phyloP scores from a whole-genome alignment of 2,888 invertebrate species.

The Drosophila recens region DNA sequence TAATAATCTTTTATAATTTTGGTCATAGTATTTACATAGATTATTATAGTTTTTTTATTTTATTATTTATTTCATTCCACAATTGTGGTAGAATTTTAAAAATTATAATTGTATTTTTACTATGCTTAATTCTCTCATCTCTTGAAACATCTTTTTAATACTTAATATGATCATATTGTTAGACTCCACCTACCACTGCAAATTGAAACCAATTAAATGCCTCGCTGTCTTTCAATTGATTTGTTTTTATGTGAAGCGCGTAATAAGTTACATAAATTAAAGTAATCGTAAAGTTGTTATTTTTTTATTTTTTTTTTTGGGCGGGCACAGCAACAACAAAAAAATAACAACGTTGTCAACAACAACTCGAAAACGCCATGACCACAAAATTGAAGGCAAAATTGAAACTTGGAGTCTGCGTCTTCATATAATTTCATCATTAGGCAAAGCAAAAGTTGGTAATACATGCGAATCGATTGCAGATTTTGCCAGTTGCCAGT shows the following conservation, averaged over 20 bases:
- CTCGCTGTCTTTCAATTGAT: conserved; percentile 52
- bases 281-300: conserved; percentile 39
- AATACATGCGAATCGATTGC: conserved; percentile 50
- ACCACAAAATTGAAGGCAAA: conserved; percentile 18
- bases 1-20: too few relatives aligned
- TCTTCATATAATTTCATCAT: conserved; percentile 60
- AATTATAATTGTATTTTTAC: neutral
- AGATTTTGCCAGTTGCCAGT: conserved; percentile 47
- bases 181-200: conserved; percentile 57
- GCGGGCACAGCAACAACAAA: conserved; percentile 25
- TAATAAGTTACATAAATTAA: conserved; percentile 71
- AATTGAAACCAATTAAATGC: conserved; percentile 64
- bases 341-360: conserved; percentile 1
- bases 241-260: conserved; percentile 45
- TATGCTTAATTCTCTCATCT: neutral
- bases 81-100: neutral
- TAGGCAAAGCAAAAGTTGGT: conserved; percentile 44
- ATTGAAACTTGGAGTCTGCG: conserved; percentile 14
- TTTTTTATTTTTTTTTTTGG: conserved; percentile 1
- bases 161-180: neutral
- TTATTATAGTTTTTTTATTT: neutral
- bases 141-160: neutral
- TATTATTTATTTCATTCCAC: neutral
- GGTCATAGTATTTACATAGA: too few relatives aligned
- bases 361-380: conserved; percentile 10